Conservation (phyloP, 92 coral and sea anemone species). For the Zoanthus solanderi region DNA sequence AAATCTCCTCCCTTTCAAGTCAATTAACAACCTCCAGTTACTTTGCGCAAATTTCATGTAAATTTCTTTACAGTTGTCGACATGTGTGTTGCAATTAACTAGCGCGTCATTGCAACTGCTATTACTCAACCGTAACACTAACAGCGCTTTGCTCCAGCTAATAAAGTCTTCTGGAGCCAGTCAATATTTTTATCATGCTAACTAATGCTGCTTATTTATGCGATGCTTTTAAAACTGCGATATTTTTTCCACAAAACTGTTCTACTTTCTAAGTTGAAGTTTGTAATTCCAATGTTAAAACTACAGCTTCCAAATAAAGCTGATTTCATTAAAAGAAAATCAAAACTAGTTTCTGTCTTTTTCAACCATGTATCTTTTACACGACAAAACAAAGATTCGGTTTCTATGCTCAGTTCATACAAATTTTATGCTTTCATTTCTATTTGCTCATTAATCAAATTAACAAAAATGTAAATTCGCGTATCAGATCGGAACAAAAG, state of each 20-base stretch:
- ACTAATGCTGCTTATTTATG: background rate
- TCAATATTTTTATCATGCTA: background rate
- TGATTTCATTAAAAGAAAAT: background rate
- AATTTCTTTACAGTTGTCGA: slow-evolving; percentile 42
- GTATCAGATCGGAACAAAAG: background rate
- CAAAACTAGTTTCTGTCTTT: slow-evolving; percentile 15
- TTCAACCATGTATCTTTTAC: background rate
- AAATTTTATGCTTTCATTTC: background rate
- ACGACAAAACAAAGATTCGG: background rate
- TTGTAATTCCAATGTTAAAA: background rate
- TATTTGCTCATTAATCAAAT: slow-evolving; percentile 43
- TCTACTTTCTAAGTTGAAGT: background rate
- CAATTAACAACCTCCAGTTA: slow-evolving; percentile 13
- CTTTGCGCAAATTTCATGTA: slow-evolving; percentile 43
- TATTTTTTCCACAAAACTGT: slow-evolving; percentile 1
- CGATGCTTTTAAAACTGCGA: background rate
- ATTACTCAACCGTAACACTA: slow-evolving; percentile 33
- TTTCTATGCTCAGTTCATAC: background rate
- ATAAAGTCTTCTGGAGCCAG: slow-evolving; percentile 16
- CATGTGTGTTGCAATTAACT: slow-evolving; percentile 37
- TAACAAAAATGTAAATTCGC: slow-evolving; percentile 1
- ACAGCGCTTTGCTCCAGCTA: slow-evolving; percentile 8
- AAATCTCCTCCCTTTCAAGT: background rate
- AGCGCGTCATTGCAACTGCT: slow-evolving; percentile 5
- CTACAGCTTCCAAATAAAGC: background rate